Evolutionary conservation across 2,797 vertebrate genomes (phyloP), one percentile per base, ranked within the genome.

Genomic region (Typhlichthys subterraneus): DNA sequence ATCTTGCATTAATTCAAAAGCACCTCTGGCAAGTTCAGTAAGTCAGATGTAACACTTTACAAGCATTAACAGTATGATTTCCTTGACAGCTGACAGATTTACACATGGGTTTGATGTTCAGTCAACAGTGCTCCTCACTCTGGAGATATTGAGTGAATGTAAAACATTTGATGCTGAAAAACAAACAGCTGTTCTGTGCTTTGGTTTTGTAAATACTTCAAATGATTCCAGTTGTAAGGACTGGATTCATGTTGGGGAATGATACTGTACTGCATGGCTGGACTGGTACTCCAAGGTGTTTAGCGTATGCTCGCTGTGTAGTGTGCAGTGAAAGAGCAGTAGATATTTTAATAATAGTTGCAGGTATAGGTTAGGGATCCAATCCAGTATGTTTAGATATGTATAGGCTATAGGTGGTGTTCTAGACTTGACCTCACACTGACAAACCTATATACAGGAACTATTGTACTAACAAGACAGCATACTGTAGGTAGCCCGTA

Each of bases 1-100:
- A 69, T 72, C 60, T 74, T 67, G 2, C 55, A 13, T 4, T 75
- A 71, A 64, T 78, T 68, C 51, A 61, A 81, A 70, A 74, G 51
- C 70, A 2, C 74, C 68, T 52, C 45, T 61, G 61, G 69, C 70
- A 76, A 10, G 12, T 48, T 63, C 7, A 65, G 53, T 70, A 50
- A 80, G 70, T 74, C 71, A 31, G 29, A 33, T 17, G 33, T 53
- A 9, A 23, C 9, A 53, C 19, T 12, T 3, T 23, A 23, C 45
- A 52, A 52, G 59, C 13, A 56, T 54, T 65, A 56, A 51, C 48
- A 67, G 45, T 70, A 59, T 59, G 54, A 67, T 45, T 72, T 80
- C 63, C 64, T 81, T 13, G 57, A 85, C 56, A 13, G 31, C 12
- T 72, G 11, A 59, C n/a, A 63, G 42, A 23, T 63, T 49, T 3